Conservation (phyloP, 1,140 invertebrate genomes). For the Zaprionus kolodkinae region DNA sequence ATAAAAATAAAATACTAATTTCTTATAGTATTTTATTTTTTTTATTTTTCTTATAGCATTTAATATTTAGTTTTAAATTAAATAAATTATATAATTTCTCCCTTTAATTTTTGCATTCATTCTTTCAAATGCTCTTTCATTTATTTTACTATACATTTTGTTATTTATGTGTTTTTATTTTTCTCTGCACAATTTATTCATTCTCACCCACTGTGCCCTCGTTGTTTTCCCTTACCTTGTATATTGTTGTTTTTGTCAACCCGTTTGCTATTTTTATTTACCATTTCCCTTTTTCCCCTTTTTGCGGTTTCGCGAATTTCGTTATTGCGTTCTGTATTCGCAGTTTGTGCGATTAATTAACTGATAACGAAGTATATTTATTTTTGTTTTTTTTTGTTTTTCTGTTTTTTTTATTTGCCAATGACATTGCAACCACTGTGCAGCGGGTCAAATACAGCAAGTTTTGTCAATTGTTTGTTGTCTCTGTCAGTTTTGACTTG, state of each 20-base stretch:
- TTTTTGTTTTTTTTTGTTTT: background rate
- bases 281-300: slow-evolving; percentile 9
- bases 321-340: slow-evolving; percentile 47
- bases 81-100: too few relatives aligned
- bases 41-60: too few relatives aligned
- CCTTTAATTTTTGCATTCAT: too few relatives aligned
- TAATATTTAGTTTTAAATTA: too few relatives aligned
- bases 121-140: too few relatives aligned
- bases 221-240: slow-evolving; percentile 3
- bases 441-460: slow-evolving; percentile 30
- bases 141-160: too few relatives aligned
- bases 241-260: slow-evolving; percentile 46
- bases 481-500: slow-evolving; percentile 26
- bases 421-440: slow-evolving; percentile 68
- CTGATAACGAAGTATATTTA: slow-evolving; percentile 60
- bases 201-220: slow-evolving; percentile 24
- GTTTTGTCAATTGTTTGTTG: slow-evolving; percentile 70
- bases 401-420: slow-evolving; percentile 23
- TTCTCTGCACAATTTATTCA: background rate
- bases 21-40: too few relatives aligned
- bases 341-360: slow-evolving; percentile 75
- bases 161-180: too few relatives aligned
- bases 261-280: slow-evolving; percentile 59
- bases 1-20: too few relatives aligned
- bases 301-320: slow-evolving; percentile 33